Percentiles rank a stretch among this genome's conserved stretches.
These are phyloP conservation scores for Apamea crenata DNA, from an alignment of 2,888 invertebrate genomes.

Conservation along the genomic window DNA sequence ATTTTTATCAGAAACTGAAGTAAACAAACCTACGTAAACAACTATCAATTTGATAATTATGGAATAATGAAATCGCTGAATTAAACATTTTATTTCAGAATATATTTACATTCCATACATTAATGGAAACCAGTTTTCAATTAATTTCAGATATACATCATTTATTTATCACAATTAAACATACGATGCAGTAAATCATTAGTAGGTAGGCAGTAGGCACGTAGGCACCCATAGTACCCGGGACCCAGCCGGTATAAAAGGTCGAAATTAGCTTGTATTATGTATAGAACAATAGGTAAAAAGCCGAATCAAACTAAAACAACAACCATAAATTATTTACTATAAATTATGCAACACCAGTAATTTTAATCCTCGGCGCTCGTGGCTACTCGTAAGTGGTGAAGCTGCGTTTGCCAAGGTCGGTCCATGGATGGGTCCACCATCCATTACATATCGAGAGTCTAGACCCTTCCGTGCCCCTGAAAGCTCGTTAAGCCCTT, in stretches of 20 bases:
- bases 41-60: background rate
- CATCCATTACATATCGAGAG: background rate
- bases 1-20: constrained; percentile 37
- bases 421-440: background rate
- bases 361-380: too few relatives aligned
- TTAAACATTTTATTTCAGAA: background rate
- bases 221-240: background rate
- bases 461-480: background rate
- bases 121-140: background rate
- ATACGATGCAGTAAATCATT: background rate
- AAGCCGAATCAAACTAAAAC: too few relatives aligned
- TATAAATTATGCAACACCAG: too few relatives aligned
- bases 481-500: background rate
- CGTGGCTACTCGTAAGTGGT: background rate
- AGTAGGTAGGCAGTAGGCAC: background rate
- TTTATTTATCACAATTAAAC: background rate
- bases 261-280: background rate
- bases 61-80: background rate
- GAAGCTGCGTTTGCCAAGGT: background rate
- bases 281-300: too few relatives aligned
- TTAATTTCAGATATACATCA: background rate
- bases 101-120: background rate
- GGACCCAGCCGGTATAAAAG: background rate
- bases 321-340: too few relatives aligned
- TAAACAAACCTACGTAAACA: constrained; percentile 28